phyloP scores from a whole-genome alignment of 2,888 invertebrate species.

The Eupithecia inturbata region DNA sequence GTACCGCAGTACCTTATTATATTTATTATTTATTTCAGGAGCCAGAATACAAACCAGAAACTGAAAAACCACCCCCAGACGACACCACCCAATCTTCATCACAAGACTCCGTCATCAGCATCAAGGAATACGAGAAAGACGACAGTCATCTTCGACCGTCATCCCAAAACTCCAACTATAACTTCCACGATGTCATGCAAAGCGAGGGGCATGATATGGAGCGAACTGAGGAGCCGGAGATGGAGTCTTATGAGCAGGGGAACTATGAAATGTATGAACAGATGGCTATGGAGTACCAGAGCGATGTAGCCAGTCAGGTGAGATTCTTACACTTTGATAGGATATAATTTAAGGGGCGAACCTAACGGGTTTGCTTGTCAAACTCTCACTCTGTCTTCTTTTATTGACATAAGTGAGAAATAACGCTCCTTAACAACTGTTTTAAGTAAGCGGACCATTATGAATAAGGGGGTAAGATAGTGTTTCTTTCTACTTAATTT shows the following conservation, averaged over 20 bases:
- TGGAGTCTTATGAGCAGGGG: slow-evolving; percentile 41
- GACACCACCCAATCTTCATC: slow-evolving; percentile 69
- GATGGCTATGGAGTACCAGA: slow-evolving; percentile 78
- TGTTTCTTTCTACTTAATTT: too few relatives aligned
- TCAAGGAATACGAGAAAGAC: slow-evolving; percentile 64
- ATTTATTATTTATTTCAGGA: slow-evolving; percentile 27
- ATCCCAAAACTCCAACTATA: slow-evolving; percentile 74
- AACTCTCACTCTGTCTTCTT: too few relatives aligned
- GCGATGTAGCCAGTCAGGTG: slow-evolving; percentile 74
- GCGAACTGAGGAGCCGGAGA: neutral
- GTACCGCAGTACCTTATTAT: too few relatives aligned
- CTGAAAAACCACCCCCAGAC: slow-evolving; percentile 45
- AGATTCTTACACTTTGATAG: too few relatives aligned
- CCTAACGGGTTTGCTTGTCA: too few relatives aligned
- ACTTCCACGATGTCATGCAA: slow-evolving; percentile 71
- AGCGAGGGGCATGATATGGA: slow-evolving; percentile 30
- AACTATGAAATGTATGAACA: slow-evolving; percentile 78
- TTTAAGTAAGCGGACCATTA: too few relatives aligned
- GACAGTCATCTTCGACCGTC: slow-evolving; percentile 72
- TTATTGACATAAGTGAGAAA: too few relatives aligned
- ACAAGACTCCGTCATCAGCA: slow-evolving; percentile 63
- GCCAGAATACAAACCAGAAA: slow-evolving; percentile 37
- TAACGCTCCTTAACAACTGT: too few relatives aligned
- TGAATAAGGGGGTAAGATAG: too few relatives aligned
- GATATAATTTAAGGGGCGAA: too few relatives aligned